These are phyloP conservation scores for Pampus argenteus DNA, from an alignment of 2,797 vertebrate genomes.

Conservation along the genomic window DNA sequence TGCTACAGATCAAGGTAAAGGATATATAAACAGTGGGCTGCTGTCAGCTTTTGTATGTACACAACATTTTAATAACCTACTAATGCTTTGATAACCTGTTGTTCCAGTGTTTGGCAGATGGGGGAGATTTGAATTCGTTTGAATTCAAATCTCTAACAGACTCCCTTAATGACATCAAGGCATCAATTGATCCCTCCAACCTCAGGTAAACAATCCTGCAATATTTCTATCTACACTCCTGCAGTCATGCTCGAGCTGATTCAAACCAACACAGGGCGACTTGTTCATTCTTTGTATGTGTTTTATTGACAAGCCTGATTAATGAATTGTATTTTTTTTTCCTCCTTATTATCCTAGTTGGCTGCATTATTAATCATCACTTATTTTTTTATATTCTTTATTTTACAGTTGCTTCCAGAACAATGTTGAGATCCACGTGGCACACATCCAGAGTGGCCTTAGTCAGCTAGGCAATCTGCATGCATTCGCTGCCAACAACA, in stretches of 20 bases:
- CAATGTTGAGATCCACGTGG: constrained; percentile 99
- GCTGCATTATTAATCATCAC: neutral
- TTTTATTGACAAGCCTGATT: neutral
- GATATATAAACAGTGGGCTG: neutral
- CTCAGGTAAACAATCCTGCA: constrained; percentile 87
- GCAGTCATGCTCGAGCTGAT: neutral
- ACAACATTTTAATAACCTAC: neutral
- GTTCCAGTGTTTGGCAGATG: constrained; percentile 95
- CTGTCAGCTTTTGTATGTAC: neutral
- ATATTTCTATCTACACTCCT: neutral
- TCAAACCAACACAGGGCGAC: neutral
- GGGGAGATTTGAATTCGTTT: constrained; percentile 97
- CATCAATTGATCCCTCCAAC: constrained; percentile 95
- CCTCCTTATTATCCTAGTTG: neutral
- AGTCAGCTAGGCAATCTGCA: constrained; percentile 99
- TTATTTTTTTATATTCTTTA: neutral
- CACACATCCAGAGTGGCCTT: constrained; percentile 98
- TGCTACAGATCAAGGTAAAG: constrained; percentile 95
- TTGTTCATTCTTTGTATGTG: neutral
- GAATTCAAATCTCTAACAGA: constrained; percentile 99
- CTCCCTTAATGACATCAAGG: constrained; percentile 98
- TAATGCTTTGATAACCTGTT: neutral
- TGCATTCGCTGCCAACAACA: constrained; percentile 97
- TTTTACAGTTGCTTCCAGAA: constrained; percentile 95
- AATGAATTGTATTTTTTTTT: neutral